Percentiles rank a stretch among this genome's conserved stretches.
Evolutionary conservation across 2,888 invertebrate genomes (phyloP).

Genomic region (Meiosimyza platycephala): DNA sequence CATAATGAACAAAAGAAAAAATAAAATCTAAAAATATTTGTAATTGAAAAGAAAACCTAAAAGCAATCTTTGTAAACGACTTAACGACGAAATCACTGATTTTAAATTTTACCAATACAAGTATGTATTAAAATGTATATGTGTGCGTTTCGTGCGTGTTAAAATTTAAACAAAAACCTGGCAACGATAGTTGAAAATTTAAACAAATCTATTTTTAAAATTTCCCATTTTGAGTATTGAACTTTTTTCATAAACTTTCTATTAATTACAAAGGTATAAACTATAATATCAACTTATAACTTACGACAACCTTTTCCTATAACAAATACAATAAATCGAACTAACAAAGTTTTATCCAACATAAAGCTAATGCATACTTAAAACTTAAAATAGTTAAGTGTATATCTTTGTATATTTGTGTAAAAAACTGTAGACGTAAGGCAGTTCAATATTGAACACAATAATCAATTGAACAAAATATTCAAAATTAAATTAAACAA

Average conservation of each 20-base stretch:
- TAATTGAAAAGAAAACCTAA: constrained; percentile 52
- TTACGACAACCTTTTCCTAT: too few relatives aligned
- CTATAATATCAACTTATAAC: too few relatives aligned
- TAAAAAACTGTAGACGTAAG: constrained; percentile 12
- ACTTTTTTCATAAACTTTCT: too few relatives aligned
- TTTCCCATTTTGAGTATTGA: background rate
- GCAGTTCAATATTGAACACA: constrained; percentile 10
- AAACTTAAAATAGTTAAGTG: background rate
- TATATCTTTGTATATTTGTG: constrained; percentile 32
- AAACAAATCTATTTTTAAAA: constrained; percentile 20
- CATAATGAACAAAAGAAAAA: background rate
- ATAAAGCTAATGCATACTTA: background rate
- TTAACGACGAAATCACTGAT: constrained; percentile 15
- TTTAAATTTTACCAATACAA: constrained; percentile 23
- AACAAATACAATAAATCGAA: too few relatives aligned
- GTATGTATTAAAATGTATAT: constrained; percentile 21
- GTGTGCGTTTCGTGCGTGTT: constrained; percentile 30
- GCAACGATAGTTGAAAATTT: constrained; percentile 7
- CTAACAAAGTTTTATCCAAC: background rate
- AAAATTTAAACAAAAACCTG: background rate
- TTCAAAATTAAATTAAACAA: constrained; percentile 55
- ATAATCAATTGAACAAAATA: constrained; percentile 27
- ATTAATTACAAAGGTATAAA: too few relatives aligned
- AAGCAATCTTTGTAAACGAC: constrained; percentile 61
- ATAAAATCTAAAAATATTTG: background rate